Evolutionary conservation across 2,113 vertebrate species (phyloP), one percentile per base, ranked within the genome.

Genomic region (Gnathonemus echidnorhynchus): DNA sequence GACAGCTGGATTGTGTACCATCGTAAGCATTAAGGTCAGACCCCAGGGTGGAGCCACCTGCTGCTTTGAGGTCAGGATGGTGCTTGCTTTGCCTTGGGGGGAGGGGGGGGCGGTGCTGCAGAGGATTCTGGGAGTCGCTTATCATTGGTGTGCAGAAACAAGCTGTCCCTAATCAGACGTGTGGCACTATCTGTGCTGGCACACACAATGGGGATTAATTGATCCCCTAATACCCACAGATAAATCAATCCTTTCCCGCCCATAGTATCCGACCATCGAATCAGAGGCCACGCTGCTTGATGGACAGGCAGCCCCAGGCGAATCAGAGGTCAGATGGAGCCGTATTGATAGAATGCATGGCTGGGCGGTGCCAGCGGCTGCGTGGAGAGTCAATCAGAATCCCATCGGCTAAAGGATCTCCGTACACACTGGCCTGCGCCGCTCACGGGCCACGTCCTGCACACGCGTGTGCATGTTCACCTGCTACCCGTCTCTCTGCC

Each of bases 171-270:
- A 91, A 91, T 92, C 92, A 92, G 91, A 91, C 88, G 89, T 46
- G 86, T 88, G 39, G 35, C 83, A 46, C 91, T 88, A 92, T 93
- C 91, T 90, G 89, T 89, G 77, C 91, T 89, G 90, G 91, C 88
- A 88, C 91, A 90, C 90, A 92, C 92, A 92, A 91, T 90, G n/a
- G 90, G 92, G 92, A 93, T 93, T 93, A 89, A 93, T 93, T 90
- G 93, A 93, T 93, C 91, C 15, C 9, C 90, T 92, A 92, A 93
- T 92, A 89, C 91, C 88, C 84, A 88, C 70, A 92, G 92, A 93
- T 93, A 92, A 92, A 91, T 90, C 89, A 88, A 88, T 89, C 70
- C 84, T n/a, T 62, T 80, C 85, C 70, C 24, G 45, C 86, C 35
- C 77, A 35, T 46, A 10, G 58, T 62, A 39, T 7, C 46, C 48